Percentiles rank a stretch among this genome's conserved stretches.
phyloP scores from a whole-genome alignment of 1,140 invertebrate genomes.

The Phocides pigmalion region DNA sequence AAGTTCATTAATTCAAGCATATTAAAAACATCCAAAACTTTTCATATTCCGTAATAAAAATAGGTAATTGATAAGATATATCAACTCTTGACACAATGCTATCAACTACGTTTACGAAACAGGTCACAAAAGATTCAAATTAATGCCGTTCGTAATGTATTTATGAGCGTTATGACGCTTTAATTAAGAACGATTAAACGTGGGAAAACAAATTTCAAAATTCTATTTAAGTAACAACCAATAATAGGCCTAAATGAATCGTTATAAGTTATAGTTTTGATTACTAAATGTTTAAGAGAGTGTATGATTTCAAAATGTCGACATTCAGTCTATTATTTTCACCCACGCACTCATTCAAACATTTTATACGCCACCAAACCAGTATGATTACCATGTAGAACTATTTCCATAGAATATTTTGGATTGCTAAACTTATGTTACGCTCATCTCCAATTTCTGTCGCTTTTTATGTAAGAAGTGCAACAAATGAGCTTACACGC shows the following conservation, averaged over 20 bases:
- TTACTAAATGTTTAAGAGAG: slow-evolving; percentile 6
- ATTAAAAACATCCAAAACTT: too few relatives aligned
- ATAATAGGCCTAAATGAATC: slow-evolving; percentile 12
- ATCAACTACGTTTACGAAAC: slow-evolving; percentile 11
- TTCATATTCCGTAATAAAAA: too few relatives aligned
- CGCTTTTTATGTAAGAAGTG: too few relatives aligned
- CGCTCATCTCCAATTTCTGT: too few relatives aligned
- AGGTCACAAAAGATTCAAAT: slow-evolving; percentile 20
- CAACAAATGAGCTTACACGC: too few relatives aligned
- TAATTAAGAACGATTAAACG: slow-evolving; percentile 21
- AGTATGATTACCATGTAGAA: slow-evolving; percentile 37
- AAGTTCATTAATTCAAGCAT: too few relatives aligned
- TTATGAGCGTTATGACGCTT: slow-evolving; percentile 20
- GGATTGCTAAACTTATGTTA: slow-evolving; percentile 19
- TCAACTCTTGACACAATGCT: slow-evolving; percentile 11
- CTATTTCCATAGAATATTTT: slow-evolving; percentile 27
- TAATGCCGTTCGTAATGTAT: slow-evolving; percentile 13
- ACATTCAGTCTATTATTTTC: slow-evolving; percentile 63
- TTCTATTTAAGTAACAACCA: neutral
- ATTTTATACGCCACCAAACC: slow-evolving; percentile 48
- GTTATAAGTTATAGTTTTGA: slow-evolving; percentile 16
- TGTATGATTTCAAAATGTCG: slow-evolving; percentile 66
- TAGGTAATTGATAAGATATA: neutral
- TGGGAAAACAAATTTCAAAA: slow-evolving; percentile 23
- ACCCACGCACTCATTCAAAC: slow-evolving; percentile 66